These are phyloP conservation scores for Chrysemys picta DNA, from an alignment of 2,113 vertebrate genomes.

Conservation along the genomic window DNA sequence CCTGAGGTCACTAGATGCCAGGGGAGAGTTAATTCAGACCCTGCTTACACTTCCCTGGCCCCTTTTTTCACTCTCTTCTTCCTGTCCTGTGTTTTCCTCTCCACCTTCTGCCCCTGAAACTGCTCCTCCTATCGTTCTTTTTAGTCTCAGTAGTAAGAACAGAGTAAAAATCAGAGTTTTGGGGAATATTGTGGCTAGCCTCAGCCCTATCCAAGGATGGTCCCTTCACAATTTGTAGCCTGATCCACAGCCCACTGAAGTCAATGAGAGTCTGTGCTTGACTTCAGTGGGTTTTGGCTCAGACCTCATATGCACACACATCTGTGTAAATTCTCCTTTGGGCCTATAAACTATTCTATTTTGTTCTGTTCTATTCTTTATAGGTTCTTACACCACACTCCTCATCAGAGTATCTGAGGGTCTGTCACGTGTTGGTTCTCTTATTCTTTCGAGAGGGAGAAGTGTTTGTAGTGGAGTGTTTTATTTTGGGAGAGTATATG, in stretches of 20 bases:
- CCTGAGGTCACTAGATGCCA: neutral
- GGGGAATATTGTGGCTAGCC: neutral
- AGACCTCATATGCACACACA: neutral
- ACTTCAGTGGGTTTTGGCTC: neutral
- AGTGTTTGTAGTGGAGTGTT: neutral
- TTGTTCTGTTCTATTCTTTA: neutral
- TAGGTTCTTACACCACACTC: neutral
- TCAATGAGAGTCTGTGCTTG: neutral
- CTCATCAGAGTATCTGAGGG: neutral
- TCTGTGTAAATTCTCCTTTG: neutral
- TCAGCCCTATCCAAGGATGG: neutral
- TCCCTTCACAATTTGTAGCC: neutral
- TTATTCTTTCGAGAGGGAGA: neutral
- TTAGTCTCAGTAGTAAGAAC: neutral
- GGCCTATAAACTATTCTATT: neutral
- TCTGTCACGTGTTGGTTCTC: neutral
- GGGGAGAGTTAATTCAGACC: neutral
- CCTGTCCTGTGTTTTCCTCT: neutral
- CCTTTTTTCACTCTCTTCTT: neutral
- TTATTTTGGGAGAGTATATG: neutral
- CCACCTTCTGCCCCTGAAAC: fast-evolving
- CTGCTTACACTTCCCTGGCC: neutral
- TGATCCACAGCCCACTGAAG: neutral
- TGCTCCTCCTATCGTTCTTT: neutral
- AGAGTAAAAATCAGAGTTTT: neutral